Evolutionary conservation across 64 coral and sea anemone genomes (phyloP).

Genomic region (Montipora capricornis): DNA sequence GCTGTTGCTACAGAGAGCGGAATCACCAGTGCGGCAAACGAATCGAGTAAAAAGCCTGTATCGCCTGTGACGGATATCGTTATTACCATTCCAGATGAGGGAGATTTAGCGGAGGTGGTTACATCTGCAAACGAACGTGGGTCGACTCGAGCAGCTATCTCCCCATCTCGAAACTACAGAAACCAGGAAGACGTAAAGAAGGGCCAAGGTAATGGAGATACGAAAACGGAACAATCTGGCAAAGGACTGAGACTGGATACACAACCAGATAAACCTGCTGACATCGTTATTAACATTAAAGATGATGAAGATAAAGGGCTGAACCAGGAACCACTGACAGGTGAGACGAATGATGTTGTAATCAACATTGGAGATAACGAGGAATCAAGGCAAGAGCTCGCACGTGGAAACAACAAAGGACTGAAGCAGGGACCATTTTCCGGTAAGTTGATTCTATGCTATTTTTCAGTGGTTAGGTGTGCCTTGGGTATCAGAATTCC

Average conservation of each 20-base stretch:
- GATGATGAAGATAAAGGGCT: background rate
- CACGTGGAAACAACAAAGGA: no score
- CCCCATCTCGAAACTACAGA: background rate
- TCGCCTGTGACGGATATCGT: background rate
- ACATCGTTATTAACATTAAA: background rate
- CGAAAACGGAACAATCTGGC: background rate
- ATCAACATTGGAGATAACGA: no score
- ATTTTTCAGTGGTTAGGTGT: no score
- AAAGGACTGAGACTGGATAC: background rate
- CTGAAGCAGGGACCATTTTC: no score
- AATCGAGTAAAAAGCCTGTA: background rate
- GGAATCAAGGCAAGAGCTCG: no score
- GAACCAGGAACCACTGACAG: no score
- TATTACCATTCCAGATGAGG: background rate
- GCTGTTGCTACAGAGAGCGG: background rate
- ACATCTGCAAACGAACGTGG: background rate
- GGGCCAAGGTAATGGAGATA: background rate
- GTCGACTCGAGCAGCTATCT: background rate
- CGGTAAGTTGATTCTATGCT: no score
- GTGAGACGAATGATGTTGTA: no score
- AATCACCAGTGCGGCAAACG: background rate
- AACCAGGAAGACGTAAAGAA: background rate
- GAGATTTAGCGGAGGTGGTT: background rate
- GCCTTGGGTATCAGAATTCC: no score
- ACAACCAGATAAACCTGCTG: background rate